These are phyloP conservation scores for Mayetiola destructor DNA, from an alignment of 2,888 invertebrate species.

Conservation along the genomic window DNA sequence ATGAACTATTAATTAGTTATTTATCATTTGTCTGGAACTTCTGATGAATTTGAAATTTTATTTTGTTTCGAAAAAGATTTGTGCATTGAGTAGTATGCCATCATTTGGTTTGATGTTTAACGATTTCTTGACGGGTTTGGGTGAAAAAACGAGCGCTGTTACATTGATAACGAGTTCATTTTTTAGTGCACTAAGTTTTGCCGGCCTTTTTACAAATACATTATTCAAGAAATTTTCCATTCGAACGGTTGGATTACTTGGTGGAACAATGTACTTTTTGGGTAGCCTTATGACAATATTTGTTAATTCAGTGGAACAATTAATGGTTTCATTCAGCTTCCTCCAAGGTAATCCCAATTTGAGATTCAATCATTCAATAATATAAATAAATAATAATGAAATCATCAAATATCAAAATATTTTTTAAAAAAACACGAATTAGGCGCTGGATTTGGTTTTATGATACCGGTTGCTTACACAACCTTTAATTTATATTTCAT, in stretches of 20 bases:
- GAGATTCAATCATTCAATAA: not conserved
- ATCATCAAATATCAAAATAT: not conserved
- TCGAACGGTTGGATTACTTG: constrained; percentile 49
- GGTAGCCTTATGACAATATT: constrained; percentile 50
- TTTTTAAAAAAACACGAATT: not conserved
- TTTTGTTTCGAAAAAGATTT: constrained; percentile 37
- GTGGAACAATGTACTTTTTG: constrained; percentile 45
- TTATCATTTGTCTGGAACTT: not conserved
- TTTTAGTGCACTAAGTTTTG: constrained; percentile 36
- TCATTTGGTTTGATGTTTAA: constrained; percentile 58
- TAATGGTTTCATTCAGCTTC: constrained; percentile 49
- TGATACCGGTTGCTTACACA: constrained; percentile 56
- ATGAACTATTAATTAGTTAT: not conserved
- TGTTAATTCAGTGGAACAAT: constrained; percentile 44
- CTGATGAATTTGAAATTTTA: not conserved
- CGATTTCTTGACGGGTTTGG: constrained; percentile 48
- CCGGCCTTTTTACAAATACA: constrained; percentile 43
- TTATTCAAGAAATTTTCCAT: constrained; percentile 50
- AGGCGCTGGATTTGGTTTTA: constrained; percentile 58
- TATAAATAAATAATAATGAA: not conserved
- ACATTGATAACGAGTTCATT: constrained; percentile 57
- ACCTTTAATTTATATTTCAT: constrained; percentile 62
- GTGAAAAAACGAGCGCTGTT: constrained; percentile 53
- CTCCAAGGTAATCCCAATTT: constrained; percentile 39
- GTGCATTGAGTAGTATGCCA: constrained; percentile 49